A percentile compares a stretch with the other conserved stretches of the same genome.
These are phyloP conservation scores for Sycophila sp. DNA, from an alignment of 1,140 invertebrate species.

Conservation along the genomic window DNA sequence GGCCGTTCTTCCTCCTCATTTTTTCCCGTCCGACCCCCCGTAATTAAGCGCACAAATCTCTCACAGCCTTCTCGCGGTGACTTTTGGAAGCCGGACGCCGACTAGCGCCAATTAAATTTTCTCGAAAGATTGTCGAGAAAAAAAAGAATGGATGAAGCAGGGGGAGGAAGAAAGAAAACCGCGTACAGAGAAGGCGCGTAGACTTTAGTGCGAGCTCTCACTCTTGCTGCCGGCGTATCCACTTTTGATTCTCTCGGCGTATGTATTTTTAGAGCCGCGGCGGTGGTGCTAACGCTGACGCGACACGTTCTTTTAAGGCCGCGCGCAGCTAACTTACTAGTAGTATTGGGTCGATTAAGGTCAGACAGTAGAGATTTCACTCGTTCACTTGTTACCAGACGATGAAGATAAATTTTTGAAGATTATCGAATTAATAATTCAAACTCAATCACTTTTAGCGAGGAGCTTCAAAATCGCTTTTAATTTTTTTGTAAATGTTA, in stretches of 20 bases:
- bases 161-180: no score
- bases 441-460: no score
- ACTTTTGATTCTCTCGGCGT: background rate
- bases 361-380: background rate
- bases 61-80: background rate
- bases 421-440: no score
- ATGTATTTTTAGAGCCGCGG: slow-evolving; percentile 6
- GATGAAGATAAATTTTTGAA: no score
- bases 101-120: slow-evolving; percentile 25
- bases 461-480: no score
- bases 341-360: slow-evolving; percentile 32
- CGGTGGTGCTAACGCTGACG: background rate
- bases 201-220: background rate
- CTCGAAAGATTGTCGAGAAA: background rate
- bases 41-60: slow-evolving; percentile 31
- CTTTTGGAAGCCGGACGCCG: background rate
- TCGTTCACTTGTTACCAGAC: background rate
- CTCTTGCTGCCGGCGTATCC: background rate
- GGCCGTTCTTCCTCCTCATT: background rate
- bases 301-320: slow-evolving; percentile 18
- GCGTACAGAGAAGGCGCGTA: no score
- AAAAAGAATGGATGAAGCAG: slow-evolving; percentile 7
- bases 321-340: background rate
- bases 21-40: slow-evolving; percentile 12
- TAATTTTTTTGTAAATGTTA: no score